Percentiles rank a stretch among this genome's conserved stretches.
Evolutionary conservation across 2,797 vertebrate genomes (phyloP).

Genomic region (Sylvia borin): DNA sequence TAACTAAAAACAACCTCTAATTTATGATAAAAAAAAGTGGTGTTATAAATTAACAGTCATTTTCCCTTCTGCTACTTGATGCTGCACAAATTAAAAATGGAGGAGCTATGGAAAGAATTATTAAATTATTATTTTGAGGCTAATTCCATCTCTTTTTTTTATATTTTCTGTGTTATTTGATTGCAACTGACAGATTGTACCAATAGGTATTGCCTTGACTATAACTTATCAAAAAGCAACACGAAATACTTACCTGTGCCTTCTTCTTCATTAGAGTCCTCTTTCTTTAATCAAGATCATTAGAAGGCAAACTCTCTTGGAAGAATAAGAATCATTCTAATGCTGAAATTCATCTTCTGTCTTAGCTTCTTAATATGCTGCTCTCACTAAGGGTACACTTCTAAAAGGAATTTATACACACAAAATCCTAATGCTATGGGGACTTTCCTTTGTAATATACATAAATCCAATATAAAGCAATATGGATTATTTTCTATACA

Average conservation of each 20-base stretch:
- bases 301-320: not conserved
- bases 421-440: constrained; percentile 17
- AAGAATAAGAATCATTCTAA: not conserved
- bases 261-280: not conserved
- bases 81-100: not conserved
- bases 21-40: not conserved
- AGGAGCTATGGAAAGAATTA: not conserved
- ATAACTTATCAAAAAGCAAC: not conserved
- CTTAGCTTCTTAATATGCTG: constrained; percentile 27
- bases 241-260: not conserved
- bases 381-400: not conserved
- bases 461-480: constrained; percentile 23
- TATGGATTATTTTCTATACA: constrained; percentile 49
- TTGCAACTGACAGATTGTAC: not conserved
- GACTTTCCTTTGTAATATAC: constrained; percentile 37
- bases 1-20: not conserved
- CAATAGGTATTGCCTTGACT: not conserved
- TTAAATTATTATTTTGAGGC: not conserved
- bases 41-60: not conserved
- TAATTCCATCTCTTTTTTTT: not conserved
- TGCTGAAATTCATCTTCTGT: constrained; percentile 25
- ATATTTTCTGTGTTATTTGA: not conserved
- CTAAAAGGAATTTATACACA: constrained; percentile 36
- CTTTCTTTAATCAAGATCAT: not conserved
- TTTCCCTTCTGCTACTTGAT: not conserved